Evolutionary conservation across 2,797 vertebrate genomes (phyloP).

Genomic region (Myotis planiceps): DNA sequence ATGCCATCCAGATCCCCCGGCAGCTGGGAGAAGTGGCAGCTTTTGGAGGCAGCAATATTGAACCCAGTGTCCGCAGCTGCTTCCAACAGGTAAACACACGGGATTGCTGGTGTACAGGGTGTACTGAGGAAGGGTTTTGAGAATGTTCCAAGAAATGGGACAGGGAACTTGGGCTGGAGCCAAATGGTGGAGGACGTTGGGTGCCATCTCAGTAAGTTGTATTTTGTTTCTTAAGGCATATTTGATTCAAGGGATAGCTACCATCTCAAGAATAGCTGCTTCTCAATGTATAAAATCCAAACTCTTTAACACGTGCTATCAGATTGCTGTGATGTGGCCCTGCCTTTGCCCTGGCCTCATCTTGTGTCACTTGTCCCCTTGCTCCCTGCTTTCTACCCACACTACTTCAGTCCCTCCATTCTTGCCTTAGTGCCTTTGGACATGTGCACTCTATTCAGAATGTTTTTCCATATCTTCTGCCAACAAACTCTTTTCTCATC

Average conservation of each 20-base stretch:
- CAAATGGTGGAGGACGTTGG: background rate
- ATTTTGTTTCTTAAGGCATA: background rate
- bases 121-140: background rate
- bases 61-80: constrained; percentile 97
- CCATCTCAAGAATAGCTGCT: background rate
- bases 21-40: constrained; percentile 98
- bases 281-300: background rate
- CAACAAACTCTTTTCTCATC: background rate
- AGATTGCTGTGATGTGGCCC: no score
- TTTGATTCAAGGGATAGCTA: background rate
- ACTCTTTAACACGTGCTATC: background rate
- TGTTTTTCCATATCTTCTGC: background rate
- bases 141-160: background rate
- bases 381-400: background rate
- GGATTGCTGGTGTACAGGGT: fast-evolving
- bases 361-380: background rate
- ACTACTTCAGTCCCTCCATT: background rate
- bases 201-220: background rate
- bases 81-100: constrained; percentile 92
- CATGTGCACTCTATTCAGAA: background rate
- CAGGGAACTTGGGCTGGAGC: background rate
- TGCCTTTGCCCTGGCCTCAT: background rate
- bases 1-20: constrained; percentile 96
- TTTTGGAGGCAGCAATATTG: constrained; percentile 98
- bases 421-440: background rate